Conservation (phyloP, 2,888 invertebrate species). For the Dioctria linearis region DNA sequence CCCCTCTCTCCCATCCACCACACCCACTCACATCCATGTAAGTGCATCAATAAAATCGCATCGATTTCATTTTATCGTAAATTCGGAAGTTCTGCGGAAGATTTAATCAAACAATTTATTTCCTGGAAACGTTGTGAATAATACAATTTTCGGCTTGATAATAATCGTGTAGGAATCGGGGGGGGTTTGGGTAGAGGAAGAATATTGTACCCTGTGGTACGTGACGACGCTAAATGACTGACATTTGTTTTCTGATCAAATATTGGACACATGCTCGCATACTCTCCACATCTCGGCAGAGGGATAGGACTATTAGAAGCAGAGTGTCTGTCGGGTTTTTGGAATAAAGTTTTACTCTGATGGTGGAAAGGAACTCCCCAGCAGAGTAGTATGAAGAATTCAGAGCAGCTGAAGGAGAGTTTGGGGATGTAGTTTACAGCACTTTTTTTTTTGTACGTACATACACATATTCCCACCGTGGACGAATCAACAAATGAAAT, state of each 20-base stretch:
- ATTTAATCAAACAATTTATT: constrained; percentile 52
- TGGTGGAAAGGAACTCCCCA: neutral
- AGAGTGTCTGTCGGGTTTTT: neutral
- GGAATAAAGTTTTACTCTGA: neutral
- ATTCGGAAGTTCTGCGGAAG: constrained; percentile 41
- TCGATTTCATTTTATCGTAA: constrained; percentile 40
- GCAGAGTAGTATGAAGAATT: neutral
- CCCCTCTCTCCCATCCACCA: no score
- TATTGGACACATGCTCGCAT: constrained; percentile 40
- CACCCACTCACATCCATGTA: neutral
- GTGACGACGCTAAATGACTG: constrained; percentile 49
- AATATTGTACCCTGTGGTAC: constrained; percentile 9
- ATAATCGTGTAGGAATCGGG: constrained; percentile 5
- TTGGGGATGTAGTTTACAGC: neutral
- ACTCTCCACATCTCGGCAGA: neutral
- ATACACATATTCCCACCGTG: constrained; percentile 28
- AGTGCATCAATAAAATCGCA: constrained; percentile 38
- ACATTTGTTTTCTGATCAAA: constrained; percentile 51
- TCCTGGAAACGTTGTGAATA: constrained; percentile 45
- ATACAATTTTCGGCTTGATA: constrained; percentile 27
- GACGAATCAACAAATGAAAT: constrained; percentile 44
- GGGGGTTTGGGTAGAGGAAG: neutral
- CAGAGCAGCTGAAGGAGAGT: neutral
- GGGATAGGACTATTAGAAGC: neutral
- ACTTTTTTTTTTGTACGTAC: neutral